Evolutionary conservation across 2,888 invertebrate species (phyloP), one percentile per base, ranked within the genome.

Genomic region (Sphaerophoria taeniata): DNA sequence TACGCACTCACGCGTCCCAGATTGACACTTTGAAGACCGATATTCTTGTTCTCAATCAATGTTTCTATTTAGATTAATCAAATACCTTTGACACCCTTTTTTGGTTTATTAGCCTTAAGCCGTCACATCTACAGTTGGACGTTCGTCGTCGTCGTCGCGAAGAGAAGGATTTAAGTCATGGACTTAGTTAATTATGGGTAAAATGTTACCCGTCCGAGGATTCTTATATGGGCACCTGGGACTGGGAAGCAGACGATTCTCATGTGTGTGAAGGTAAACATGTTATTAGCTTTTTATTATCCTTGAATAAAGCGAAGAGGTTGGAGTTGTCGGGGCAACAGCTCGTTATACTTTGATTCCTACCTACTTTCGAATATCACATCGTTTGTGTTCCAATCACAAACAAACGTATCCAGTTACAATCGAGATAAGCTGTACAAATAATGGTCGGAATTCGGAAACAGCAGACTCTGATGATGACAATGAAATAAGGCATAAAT

Each of bases 401-500:
- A 84, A 87, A 87, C 87, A 88, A 89, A 89, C 89, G 89, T 91
- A 92, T 91, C 90, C 89, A 89, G 89, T 91, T 91, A 91, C 92
- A 90, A 92, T 91, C 91, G 71, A 89, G 92, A 92, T 92, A 91
- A 92, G 91, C 91, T 90, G 89, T 80, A 88, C 91, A 91, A 91
- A 92, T 91, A 91, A 88, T 85, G 80, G 72, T 53, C 53, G 61
- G 69, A 80, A 79, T 80, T 72, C 80, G 75, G 75, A 73, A 71
- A 76, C 81, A 63, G 56, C 63, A 69, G 70, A 81, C 85, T 78
- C 9, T 24, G 63, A 12, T 39, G 60, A 60, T 3, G 34, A 80
- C 63, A 80, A 79, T 65, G 71, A 72, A 75, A 81, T 76, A 60
- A 76, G 61, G 69, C 56, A 81, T 69, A 85, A 75, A 75, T 72